Percentiles rank a stretch among this genome's conserved stretches.
Evolutionary conservation across 2,113 vertebrate genomes (phyloP).

Genomic region (Pampusana beccarii): DNA sequence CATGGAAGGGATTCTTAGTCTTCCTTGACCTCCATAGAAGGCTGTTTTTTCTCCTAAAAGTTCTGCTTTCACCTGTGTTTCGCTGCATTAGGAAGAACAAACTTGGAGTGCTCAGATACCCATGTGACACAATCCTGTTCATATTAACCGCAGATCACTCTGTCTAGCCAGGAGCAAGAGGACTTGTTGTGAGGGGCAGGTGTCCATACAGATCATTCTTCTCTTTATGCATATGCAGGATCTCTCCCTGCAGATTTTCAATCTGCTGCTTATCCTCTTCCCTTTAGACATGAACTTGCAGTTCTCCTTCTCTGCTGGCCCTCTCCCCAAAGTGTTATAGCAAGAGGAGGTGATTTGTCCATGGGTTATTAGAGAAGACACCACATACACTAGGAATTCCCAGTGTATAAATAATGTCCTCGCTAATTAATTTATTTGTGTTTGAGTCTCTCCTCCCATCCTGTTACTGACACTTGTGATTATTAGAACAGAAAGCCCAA

Average conservation of each 20-base stretch:
- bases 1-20: background rate
- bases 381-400: conserved; percentile 50
- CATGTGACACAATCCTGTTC: background rate
- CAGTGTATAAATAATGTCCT: conserved; percentile 66
- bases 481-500: conserved; percentile 32
- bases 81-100: background rate
- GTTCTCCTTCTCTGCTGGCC: background rate
- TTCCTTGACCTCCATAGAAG: background rate
- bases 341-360: conserved; percentile 24
- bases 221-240: background rate
- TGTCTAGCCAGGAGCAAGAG: background rate
- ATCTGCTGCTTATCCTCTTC: background rate
- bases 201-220: background rate
- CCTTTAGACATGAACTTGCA: background rate
- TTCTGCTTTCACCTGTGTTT: background rate
- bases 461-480: conserved; percentile 4
- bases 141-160: background rate
- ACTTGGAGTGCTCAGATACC: background rate
- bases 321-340: background rate
- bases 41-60: background rate
- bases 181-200: background rate
- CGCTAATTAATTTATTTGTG: conserved; percentile 68
- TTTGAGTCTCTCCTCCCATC: background rate
- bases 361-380: conserved; percentile 60
- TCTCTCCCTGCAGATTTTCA: background rate